Evolutionary conservation across 2,888 invertebrate genomes (phyloP), one percentile per base, ranked within the genome.

Genomic region (Andrena hattorfiana): DNA sequence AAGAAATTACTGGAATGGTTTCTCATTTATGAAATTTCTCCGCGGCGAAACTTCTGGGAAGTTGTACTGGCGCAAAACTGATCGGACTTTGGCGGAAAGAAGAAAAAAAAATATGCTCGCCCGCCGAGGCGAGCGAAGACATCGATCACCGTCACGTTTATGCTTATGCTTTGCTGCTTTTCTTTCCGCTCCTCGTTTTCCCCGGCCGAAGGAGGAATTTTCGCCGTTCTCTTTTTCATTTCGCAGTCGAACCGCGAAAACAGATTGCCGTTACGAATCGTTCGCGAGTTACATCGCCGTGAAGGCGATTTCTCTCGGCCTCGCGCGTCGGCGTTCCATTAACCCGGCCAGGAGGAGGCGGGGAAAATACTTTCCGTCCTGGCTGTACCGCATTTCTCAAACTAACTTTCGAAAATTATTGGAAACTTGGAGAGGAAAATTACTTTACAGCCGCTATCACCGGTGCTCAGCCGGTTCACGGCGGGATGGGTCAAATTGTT

Each of bases 101-200:
- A 20, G 23, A n/a, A 16, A 32, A 62, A 59, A 62, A 60, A 68
- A 63, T 68, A n/a, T 23, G 16, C 13, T 35, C 73, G 32, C 35
- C n/a, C 23, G 13, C 2, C 67, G 13, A 51, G 7, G n/a, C 13
- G 59, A 59, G 26, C 60, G 56, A 20, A 71, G 42, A 23, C 67
- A 78, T 74, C 77, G 74, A 78, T 78, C 77, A 78, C 30, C 67
- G 74, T 78, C 74, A 32, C 67, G 42, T 42, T 66, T 74, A 67
- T 74, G 74, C 77, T 68, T 78, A 74, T 62, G 62, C 67, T 78
- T 67, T 26, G 51, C 26, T 23, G 7, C 20, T 77, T 60, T 7
- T 60, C 8, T 20, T 30, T 7, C 8, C 10, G 7, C 20, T 10
- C 23, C 23, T 23, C 23, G 16, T 10, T n/a, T 20, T 10, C 20